Evolutionary conservation across 2,113 vertebrate species (phyloP).

Genomic region (Rhadina sibilatrix): DNA sequence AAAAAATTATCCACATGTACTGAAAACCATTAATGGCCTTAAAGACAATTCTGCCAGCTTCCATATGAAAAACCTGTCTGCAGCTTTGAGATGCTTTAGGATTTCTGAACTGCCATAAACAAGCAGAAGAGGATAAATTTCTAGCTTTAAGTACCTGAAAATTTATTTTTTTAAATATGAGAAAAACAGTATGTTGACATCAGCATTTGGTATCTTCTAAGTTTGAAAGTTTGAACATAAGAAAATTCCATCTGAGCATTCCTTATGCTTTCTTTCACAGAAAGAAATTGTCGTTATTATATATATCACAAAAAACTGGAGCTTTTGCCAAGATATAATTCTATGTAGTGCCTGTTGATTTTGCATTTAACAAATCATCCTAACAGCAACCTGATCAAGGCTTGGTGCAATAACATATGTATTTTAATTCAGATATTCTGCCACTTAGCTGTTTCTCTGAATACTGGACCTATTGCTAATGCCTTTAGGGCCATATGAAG

Average conservation of each 20-base stretch:
- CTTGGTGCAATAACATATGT: neutral
- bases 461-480: neutral
- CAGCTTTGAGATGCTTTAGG: neutral
- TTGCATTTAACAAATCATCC: neutral
- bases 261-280: neutral
- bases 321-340: neutral
- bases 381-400: neutral
- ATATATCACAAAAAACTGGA: neutral
- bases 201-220: neutral
- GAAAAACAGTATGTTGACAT: neutral
- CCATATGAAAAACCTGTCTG: neutral
- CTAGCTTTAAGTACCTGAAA: neutral
- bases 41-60: neutral
- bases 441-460: neutral
- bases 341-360: neutral
- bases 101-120: neutral
- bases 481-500: neutral
- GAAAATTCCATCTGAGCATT: neutral
- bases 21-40: neutral
- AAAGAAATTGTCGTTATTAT: neutral
- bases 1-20: neutral
- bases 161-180: neutral
- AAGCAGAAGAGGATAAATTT: neutral
- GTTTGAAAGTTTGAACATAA: neutral
- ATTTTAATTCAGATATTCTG: neutral